phyloP scores from a whole-genome alignment of 2,888 invertebrate species.

The Eulithis testata region DNA sequence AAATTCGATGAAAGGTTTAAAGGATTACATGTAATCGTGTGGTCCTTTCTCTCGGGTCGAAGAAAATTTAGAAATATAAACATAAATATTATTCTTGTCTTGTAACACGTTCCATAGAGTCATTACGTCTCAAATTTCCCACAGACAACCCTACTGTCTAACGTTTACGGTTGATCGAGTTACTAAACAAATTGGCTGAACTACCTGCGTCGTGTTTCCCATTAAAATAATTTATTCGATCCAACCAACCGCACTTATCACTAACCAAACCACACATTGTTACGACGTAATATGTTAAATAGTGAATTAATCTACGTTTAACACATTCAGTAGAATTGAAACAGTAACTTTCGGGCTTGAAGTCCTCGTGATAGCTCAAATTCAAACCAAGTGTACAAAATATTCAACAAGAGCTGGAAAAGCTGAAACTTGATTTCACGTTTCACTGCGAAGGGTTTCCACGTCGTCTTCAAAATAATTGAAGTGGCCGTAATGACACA shows the following conservation, averaged over 20 bases:
- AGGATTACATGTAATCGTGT: background rate
- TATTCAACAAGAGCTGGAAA: constrained; percentile 9
- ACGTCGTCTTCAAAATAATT: constrained; percentile 68
- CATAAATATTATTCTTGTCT: constrained; percentile 9
- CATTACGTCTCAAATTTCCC: constrained; percentile 33
- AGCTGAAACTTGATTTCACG: constrained; percentile 46
- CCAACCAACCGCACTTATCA: constrained; percentile 8
- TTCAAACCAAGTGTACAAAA: constrained; percentile 18
- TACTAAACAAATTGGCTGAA: constrained; percentile 36
- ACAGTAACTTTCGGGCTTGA: background rate
- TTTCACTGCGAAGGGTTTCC: constrained; percentile 52
- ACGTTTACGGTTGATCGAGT: constrained; percentile 37
- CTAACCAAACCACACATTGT: constrained; percentile 1
- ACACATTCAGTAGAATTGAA: background rate
- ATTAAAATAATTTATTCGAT: constrained; percentile 29
- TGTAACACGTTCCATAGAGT: constrained; percentile 3
- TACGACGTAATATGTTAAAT: background rate
- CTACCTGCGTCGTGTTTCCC: constrained; percentile 24
- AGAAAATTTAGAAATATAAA: background rate
- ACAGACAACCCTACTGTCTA: constrained; percentile 28
- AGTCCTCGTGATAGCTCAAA: background rate
- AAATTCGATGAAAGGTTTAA: background rate
- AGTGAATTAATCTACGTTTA: background rate
- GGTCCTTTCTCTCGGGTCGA: too few species aligned
- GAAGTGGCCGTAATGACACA: constrained; percentile 59